A percentile compares a stretch with the other conserved stretches of the same genome.
These are phyloP conservation scores for Poeciliopsis paucimaculata DNA, from an alignment of 2,797 vertebrate genomes.

Conservation along the genomic window DNA sequence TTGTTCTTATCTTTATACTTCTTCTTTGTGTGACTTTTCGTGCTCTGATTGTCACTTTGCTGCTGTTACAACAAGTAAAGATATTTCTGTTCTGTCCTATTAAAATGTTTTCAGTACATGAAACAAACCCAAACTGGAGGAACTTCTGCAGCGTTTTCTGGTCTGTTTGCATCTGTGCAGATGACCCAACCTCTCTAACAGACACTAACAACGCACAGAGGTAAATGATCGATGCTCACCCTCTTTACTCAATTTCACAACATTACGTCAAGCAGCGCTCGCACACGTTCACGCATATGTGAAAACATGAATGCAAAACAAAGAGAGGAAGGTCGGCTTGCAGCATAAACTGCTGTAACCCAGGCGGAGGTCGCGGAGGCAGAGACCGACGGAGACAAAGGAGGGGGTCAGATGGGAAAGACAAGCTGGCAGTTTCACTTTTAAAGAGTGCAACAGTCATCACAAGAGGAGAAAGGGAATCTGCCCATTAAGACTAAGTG, in stretches of 20 bases:
- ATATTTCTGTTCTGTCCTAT: constrained; percentile 9
- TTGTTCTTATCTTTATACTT: background rate
- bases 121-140: constrained; percentile 34
- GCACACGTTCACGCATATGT: constrained; percentile 31
- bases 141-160: constrained; percentile 23
- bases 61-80: background rate
- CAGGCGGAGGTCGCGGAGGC: constrained; percentile 43
- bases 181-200: constrained; percentile 64
- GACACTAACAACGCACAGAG: constrained; percentile 77
- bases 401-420: constrained; percentile 58
- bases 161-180: constrained; percentile 20
- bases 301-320: constrained; percentile 50
- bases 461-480: constrained; percentile 78
- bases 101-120: constrained; percentile 46
- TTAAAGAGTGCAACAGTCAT: constrained; percentile 77
- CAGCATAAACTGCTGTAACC: constrained; percentile 46
- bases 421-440: constrained; percentile 76
- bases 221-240: constrained; percentile 77
- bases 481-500: constrained; percentile 83
- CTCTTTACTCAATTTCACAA: constrained; percentile 80
- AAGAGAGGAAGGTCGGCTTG: constrained; percentile 51
- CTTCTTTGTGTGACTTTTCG: background rate
- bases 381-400: constrained; percentile 25
- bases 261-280: constrained; percentile 59
- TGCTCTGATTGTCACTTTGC: too few species aligned